These are phyloP conservation scores for Panzeria rudis DNA, from an alignment of 2,888 invertebrate species.

Conservation along the genomic window DNA sequence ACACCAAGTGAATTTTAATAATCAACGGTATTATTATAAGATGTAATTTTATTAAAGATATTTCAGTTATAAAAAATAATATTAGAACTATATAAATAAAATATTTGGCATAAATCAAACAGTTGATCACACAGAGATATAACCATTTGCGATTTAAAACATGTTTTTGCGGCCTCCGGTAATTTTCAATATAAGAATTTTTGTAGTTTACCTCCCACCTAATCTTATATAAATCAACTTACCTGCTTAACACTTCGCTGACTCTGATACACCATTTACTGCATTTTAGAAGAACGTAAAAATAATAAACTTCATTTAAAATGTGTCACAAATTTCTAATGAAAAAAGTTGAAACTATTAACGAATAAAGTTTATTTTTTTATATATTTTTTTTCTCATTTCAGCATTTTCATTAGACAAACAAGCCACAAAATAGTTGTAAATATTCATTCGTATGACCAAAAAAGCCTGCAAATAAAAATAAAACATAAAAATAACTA, in stretches of 20 bases:
- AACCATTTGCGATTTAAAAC: too few species aligned
- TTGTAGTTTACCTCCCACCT: too few species aligned
- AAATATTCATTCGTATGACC: slow-evolving; percentile 19
- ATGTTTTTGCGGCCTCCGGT: too few species aligned
- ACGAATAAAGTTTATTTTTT: slow-evolving; percentile 56
- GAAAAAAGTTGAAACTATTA: slow-evolving; percentile 43
- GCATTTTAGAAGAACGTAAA: slow-evolving; percentile 10
- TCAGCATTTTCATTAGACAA: slow-evolving; percentile 49
- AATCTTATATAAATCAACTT: background rate
- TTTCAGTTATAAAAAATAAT: too few species aligned
- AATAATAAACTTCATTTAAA: slow-evolving; percentile 4
- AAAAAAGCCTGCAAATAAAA: slow-evolving; percentile 49
- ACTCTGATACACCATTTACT: background rate
- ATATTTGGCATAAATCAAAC: too few species aligned
- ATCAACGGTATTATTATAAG: too few species aligned
- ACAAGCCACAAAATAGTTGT: slow-evolving; percentile 60
- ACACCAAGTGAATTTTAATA: too few species aligned
- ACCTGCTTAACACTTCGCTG: slow-evolving; percentile 28
- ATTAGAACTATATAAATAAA: too few species aligned
- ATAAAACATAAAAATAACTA: slow-evolving; percentile 47
- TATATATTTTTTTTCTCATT: background rate
- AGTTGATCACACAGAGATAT: too few species aligned
- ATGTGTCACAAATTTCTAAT: slow-evolving; percentile 58
- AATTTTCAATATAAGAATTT: too few species aligned
- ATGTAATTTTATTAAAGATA: too few species aligned